Evolutionary conservation across 2,888 invertebrate species (phyloP), one percentile per base, ranked within the genome.

Genomic region (Resseliella maxima): DNA sequence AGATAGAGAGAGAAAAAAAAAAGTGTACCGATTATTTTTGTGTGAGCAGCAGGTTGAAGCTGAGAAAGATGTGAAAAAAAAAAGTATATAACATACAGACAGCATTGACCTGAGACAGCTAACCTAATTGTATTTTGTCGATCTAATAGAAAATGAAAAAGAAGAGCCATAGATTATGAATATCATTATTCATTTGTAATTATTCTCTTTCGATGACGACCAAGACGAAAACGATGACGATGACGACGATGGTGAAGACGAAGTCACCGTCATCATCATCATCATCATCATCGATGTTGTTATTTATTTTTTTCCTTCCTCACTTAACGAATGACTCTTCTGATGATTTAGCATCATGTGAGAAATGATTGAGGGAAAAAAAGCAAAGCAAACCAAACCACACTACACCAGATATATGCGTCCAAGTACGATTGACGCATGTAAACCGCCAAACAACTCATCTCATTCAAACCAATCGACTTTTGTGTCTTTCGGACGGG

Each of bases 161-260:
- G 72, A 72, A 72, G 72, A 72, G 72, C 31, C 72, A 72, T 72
- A 72, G 72, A 72, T 72, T 72, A 72, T 72, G 72, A 72, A 72
- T 72, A 72, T 72, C 72, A 72, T 72, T 72, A 72, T 72, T 72
- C 72, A 72, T 72, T 72, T 72, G 72, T 72, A 72, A 72, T 72
- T 72, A 72, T 72, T 72, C 31, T 72, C 72, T 72, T 72, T 72
- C 72, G 72, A 27, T 35, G n/a, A 3, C 59, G 59, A 24, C 24
- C 2, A 8, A 8, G 5, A 8, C 41, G 41, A 5, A 12, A 5
- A 12, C 41, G 41, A 5, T 41, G 41, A 12, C 41, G 12, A 5
- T 41, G 41, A 12, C 41, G 6, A 8, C 6, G 41, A 5, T 41
- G 12, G 41, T 8, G 5, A 12, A 12, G 41, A 8, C 12, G 41